These are phyloP conservation scores for Thaumatotibia leucotreta DNA, from an alignment of 1,140 invertebrate genomes.

Conservation along the genomic window DNA sequence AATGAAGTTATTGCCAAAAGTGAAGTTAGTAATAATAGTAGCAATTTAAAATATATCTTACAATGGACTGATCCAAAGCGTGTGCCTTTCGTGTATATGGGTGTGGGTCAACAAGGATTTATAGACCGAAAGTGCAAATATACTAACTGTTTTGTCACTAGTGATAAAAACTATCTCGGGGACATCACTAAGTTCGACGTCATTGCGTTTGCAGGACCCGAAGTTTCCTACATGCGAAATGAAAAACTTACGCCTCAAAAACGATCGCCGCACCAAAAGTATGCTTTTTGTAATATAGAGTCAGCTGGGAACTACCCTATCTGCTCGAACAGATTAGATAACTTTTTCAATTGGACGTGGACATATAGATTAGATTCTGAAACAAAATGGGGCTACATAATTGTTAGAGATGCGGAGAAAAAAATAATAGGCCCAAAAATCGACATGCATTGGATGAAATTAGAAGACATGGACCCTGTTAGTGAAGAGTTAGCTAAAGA, in stretches of 20 bases:
- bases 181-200: conserved; percentile 34
- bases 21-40: neutral
- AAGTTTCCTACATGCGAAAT: conserved; percentile 11
- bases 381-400: conserved; percentile 72
- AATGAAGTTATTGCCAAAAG: neutral
- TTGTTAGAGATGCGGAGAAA: conserved; percentile 39
- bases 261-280: conserved; percentile 51
- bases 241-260: conserved; percentile 28
- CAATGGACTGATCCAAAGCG: conserved; percentile 22
- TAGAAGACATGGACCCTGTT: conserved; percentile 48
- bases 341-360: conserved; percentile 80
- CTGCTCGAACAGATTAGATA: conserved; percentile 27
- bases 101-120: conserved; percentile 21
- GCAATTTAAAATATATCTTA: conserved; percentile 17
- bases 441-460: conserved; percentile 43
- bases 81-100: conserved; percentile 25
- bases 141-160: conserved; percentile 29
- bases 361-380: conserved; percentile 81
- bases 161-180: conserved; percentile 18
- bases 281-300: conserved; percentile 63
- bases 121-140: conserved; percentile 21
- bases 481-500: conserved; percentile 35
- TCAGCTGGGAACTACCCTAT: conserved; percentile 49
- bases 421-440: conserved; percentile 47
- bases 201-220: conserved; percentile 30